These are phyloP conservation scores for Phragmatobia fuliginosa DNA, from an alignment of 2,888 invertebrate genomes.

Conservation along the genomic window DNA sequence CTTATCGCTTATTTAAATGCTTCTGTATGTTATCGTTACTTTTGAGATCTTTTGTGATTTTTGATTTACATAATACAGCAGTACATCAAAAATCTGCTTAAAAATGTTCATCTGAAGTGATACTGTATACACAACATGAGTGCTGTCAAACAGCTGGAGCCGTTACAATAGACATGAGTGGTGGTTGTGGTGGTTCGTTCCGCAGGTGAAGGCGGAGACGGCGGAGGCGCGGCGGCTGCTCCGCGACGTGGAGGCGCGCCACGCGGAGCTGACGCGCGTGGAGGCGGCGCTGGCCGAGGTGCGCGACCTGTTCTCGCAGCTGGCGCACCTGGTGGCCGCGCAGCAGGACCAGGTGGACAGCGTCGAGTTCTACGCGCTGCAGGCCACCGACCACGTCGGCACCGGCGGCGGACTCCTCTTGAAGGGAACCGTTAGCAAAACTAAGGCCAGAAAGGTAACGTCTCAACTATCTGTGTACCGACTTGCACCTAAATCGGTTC, in stretches of 20 bases:
- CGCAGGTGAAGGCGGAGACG: conserved; percentile 92
- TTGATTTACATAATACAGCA: no score
- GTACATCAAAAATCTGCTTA: no score
- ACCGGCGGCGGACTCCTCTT: conserved; percentile 84
- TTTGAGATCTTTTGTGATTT: no score
- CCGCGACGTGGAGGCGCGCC: conserved; percentile 93
- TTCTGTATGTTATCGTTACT: no score
- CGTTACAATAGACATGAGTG: no score
- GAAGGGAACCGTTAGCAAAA: conserved; percentile 81
- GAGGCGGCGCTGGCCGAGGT: conserved; percentile 93
- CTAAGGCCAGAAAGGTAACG: conserved; percentile 83
- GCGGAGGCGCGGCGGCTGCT: conserved; percentile 91
- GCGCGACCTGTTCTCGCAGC: conserved; percentile 93
- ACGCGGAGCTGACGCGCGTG: conserved; percentile 92
- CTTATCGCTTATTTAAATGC: no score
- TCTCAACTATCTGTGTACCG: no score
- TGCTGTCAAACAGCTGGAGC: background rate
- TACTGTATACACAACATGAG: background rate
- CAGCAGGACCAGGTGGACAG: conserved; percentile 90
- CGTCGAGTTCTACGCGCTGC: conserved; percentile 89
- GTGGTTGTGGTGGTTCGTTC: no score
- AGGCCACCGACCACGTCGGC: conserved; percentile 87
- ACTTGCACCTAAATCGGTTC: no score
- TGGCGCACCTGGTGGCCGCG: conserved; percentile 92
- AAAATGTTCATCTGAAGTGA: background rate